Conservation (phyloP, 2,113 vertebrate genomes). For the Gambusia affinis region DNA sequence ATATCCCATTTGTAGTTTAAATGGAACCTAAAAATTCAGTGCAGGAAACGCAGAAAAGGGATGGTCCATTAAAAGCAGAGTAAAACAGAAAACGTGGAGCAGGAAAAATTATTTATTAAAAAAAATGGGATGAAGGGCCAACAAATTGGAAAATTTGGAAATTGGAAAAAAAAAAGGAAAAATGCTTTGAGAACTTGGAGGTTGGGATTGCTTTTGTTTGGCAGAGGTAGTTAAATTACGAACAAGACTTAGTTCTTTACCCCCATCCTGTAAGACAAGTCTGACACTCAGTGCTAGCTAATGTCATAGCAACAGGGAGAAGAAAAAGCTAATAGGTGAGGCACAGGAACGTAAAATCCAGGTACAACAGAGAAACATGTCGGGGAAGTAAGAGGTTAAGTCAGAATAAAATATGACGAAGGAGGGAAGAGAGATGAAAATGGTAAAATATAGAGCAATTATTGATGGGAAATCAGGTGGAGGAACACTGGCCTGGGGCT, state of each 20-base stretch:
- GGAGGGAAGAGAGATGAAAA: conserved; percentile 1
- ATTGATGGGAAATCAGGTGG: conserved; percentile 57
- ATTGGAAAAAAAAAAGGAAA: not conserved
- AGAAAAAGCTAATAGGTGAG: conserved; percentile 68
- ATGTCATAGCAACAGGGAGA: conserved; percentile 79
- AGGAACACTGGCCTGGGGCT: conserved; percentile 45
- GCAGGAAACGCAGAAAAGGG: conserved; percentile 20
- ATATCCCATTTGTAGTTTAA: conserved; percentile 26
- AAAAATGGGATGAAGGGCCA: conserved; percentile 21
- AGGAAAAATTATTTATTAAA: no score
- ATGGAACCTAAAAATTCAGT: not conserved
- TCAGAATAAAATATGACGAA: conserved; percentile 6
- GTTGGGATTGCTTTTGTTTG: conserved; percentile 1
- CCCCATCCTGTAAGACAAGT: conserved; percentile 71
- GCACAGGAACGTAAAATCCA: conserved; percentile 49
- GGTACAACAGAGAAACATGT: conserved; percentile 36
- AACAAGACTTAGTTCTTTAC: conserved; percentile 74
- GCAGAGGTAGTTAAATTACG: conserved; percentile 73
- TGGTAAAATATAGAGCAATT: conserved; percentile 30
- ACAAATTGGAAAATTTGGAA: not conserved
- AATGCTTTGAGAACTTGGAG: conserved; percentile 17
- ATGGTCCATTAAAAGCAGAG: conserved; percentile 33
- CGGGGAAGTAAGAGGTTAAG: conserved; percentile 26
- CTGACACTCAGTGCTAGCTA: conserved; percentile 69
- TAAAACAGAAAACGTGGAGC: conserved; percentile 20